A percentile compares a stretch with the other conserved stretches of the same genome.
These are phyloP conservation scores for Diadema setosum DNA, from an alignment of 35 echinoderm and acorn worm species.

Conservation along the genomic window DNA sequence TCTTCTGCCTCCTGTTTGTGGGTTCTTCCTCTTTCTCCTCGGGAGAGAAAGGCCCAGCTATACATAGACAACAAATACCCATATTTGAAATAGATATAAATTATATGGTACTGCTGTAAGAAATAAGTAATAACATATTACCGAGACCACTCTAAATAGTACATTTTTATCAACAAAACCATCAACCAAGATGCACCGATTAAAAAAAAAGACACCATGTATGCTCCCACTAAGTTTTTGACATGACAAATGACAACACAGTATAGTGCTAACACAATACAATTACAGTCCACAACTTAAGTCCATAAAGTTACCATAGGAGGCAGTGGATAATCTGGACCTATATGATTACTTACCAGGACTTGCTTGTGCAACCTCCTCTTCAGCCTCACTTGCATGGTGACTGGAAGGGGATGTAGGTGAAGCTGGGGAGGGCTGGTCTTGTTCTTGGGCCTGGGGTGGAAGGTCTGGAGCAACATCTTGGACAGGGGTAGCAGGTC, in stretches of 20 bases:
- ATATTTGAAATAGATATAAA: constrained; percentile 14
- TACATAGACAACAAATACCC: constrained; percentile 30
- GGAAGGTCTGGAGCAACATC: too few species aligned
- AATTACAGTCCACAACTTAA: background rate
- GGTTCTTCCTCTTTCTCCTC: constrained; percentile 20
- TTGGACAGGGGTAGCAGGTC: too few species aligned
- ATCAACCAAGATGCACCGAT: background rate
- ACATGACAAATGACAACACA: background rate
- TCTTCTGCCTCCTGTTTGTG: constrained; percentile 1
- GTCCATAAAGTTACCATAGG: background rate
- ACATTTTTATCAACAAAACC: background rate
- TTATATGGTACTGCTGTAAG: background rate
- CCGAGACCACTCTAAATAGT: background rate
- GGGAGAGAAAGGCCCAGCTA: constrained; percentile 18
- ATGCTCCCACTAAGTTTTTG: constrained; percentile 8
- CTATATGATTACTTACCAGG: background rate
- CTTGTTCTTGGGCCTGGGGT: too few species aligned
- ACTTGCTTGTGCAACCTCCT: constrained; percentile 3
- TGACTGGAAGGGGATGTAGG: background rate
- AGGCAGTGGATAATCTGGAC: background rate
- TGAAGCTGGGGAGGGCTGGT: too few species aligned
- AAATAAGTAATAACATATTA: constrained; percentile 4
- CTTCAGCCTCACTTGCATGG: background rate
- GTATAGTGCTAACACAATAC: background rate
- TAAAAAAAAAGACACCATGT: background rate